Evolutionary conservation across 1,140 invertebrate species (phyloP).

Genomic region (Mactra quadrangularis): DNA sequence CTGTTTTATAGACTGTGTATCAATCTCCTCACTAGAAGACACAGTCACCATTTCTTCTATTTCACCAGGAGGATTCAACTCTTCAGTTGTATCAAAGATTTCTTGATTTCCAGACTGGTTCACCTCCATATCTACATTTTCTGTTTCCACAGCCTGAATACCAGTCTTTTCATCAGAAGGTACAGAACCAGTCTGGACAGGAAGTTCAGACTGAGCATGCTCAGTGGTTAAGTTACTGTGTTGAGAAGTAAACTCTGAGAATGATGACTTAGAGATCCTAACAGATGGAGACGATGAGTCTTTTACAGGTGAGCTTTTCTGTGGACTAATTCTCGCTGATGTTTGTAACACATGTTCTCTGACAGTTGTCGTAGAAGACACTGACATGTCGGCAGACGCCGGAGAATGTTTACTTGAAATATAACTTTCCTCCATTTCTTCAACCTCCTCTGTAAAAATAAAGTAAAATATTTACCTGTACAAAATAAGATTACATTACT

Average conservation of each 20-base stretch:
- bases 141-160: conserved; percentile 2
- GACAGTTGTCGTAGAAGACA: conserved; percentile 26
- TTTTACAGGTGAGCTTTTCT: conserved; percentile 17
- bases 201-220: conserved; percentile 40
- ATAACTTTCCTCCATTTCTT: conserved; percentile 49
- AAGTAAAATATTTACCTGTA: no score
- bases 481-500: no score
- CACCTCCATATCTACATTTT: conserved; percentile 36
- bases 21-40: not conserved
- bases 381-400: conserved; percentile 26
- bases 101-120: conserved; percentile 25
- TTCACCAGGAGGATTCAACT: conserved; percentile 48
- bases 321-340: not conserved
- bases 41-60: not conserved
- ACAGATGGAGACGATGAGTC: conserved; percentile 45
- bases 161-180: not conserved
- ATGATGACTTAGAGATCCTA: conserved; percentile 34
- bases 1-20: conserved; percentile 43
- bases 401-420: conserved; percentile 13
- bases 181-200: not conserved
- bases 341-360: not conserved
- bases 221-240: not conserved
- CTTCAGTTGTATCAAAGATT: conserved; percentile 51
- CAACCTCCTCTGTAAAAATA: conserved; percentile 39
- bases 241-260: conserved; percentile 7